Percentiles rank a stretch among this genome's conserved stretches.
phyloP scores from a whole-genome alignment of 2,888 invertebrate species.

The Acanthosepion lycidas region DNA sequence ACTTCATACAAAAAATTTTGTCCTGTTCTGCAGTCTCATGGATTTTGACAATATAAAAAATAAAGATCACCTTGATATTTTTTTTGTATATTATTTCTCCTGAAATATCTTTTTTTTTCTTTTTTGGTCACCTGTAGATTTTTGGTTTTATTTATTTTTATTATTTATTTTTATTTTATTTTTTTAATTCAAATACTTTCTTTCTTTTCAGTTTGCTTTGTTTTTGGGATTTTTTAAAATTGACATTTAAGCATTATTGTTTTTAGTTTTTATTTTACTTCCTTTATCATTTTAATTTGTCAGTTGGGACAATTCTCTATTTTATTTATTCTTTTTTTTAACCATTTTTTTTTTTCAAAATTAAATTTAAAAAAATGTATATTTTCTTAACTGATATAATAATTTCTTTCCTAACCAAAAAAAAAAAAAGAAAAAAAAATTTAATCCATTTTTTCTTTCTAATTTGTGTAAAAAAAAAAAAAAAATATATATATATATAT shows the following conservation, averaged over 20 bases:
- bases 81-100: no score
- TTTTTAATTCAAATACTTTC: background rate
- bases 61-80: no score
- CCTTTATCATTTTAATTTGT: background rate
- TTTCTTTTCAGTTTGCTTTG: background rate
- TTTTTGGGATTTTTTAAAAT: no score
- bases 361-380: background rate
- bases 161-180: background rate
- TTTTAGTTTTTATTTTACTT: background rate
- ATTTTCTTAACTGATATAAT: background rate
- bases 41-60: background rate
- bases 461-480: background rate
- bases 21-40: background rate
- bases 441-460: background rate
- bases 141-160: background rate
- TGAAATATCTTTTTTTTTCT: no score
- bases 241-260: background rate
- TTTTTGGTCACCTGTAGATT: no score
- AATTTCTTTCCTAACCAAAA: background rate
- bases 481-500: background rate
- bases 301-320: background rate
- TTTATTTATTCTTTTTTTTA: background rate
- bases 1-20: background rate
- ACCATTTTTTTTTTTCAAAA: background rate
- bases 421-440: background rate